Evolutionary conservation across 2,888 invertebrate genomes (phyloP).

Genomic region (Campoplex nolae): DNA sequence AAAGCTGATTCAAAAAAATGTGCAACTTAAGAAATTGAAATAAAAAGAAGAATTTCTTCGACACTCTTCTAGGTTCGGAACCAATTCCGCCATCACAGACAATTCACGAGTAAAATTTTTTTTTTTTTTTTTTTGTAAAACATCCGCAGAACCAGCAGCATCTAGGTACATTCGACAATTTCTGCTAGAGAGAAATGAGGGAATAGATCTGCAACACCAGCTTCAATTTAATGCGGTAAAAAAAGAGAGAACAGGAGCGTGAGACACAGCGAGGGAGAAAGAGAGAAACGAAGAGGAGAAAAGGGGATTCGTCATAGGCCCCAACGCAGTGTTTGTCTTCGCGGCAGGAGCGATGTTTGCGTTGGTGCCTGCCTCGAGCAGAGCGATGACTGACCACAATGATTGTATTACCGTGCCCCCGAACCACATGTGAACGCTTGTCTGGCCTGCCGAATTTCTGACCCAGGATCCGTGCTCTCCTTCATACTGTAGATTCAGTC

Average conservation of each 20-base stretch:
- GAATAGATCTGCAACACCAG: slow-evolving; percentile 39
- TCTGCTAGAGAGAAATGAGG: slow-evolving; percentile 7
- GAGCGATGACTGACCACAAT: slow-evolving; percentile 63
- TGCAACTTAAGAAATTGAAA: too few relatives aligned
- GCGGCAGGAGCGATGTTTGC: slow-evolving; percentile 56
- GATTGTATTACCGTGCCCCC: slow-evolving; percentile 55
- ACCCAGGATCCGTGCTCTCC: slow-evolving; percentile 10
- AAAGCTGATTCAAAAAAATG: too few relatives aligned
- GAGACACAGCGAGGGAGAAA: slow-evolving; percentile 20
- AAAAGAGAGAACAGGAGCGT: slow-evolving; percentile 13
- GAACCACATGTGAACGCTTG: slow-evolving; percentile 32
- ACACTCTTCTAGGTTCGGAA: too few relatives aligned
- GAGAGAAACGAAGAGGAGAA: slow-evolving; percentile 16
- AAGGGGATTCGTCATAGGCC: background rate
- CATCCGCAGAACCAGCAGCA: slow-evolving; percentile 38
- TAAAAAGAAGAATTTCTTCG: too few relatives aligned
- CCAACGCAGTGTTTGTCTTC: slow-evolving; percentile 57
- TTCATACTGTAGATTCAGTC: background rate
- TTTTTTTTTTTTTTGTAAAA: slow-evolving; percentile 46
- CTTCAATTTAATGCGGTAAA: slow-evolving; percentile 32
- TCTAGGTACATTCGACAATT: slow-evolving; percentile 54
- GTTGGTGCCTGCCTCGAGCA: slow-evolving; percentile 51
- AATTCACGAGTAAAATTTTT: slow-evolving; percentile 8
- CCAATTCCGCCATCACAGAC: background rate
- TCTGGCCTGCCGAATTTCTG: slow-evolving; percentile 28